These are phyloP conservation scores for Agonopterix heracliana DNA, from an alignment of 2,888 invertebrate genomes.

Conservation along the genomic window DNA sequence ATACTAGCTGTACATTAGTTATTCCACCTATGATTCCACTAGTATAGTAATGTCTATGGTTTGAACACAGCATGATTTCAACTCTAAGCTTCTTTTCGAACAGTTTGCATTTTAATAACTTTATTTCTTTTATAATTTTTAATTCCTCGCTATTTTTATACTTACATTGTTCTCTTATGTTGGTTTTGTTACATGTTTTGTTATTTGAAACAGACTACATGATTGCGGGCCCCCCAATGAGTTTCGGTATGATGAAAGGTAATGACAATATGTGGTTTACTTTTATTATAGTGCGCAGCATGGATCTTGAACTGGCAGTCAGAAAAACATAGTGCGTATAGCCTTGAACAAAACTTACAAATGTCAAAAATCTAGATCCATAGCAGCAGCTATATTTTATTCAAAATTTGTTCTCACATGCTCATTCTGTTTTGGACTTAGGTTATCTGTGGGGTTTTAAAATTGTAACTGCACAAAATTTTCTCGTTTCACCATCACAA, in stretches of 20 bases:
- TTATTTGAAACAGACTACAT: conserved; percentile 80
- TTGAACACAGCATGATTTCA: conserved; percentile 47
- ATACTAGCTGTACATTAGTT: no score
- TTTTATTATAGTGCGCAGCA: conserved; percentile 27
- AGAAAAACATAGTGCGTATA: no score
- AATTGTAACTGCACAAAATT: conserved; percentile 50
- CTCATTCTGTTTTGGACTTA: conserved; percentile 58
- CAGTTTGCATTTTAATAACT: conserved; percentile 47
- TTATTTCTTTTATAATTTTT: conserved; percentile 32
- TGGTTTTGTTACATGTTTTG: conserved; percentile 85
- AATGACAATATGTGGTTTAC: conserved; percentile 70
- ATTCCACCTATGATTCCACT: no score
- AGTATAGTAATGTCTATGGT: no score
- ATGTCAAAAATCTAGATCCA: no score
- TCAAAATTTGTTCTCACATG: conserved; percentile 58
- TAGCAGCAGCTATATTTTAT: no score
- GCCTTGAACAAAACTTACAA: no score
- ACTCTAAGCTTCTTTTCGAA: conserved; percentile 52
- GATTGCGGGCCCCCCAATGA: conserved; percentile 88
- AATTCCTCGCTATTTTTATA: conserved; percentile 59
- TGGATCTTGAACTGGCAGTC: no score
- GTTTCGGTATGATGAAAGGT: conserved; percentile 93
- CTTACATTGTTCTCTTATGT: conserved; percentile 80
- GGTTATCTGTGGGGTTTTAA: conserved; percentile 62
- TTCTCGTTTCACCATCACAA: conserved; percentile 56